Conservation (phyloP, 2,888 invertebrate genomes). For the Nezara viridula region DNA sequence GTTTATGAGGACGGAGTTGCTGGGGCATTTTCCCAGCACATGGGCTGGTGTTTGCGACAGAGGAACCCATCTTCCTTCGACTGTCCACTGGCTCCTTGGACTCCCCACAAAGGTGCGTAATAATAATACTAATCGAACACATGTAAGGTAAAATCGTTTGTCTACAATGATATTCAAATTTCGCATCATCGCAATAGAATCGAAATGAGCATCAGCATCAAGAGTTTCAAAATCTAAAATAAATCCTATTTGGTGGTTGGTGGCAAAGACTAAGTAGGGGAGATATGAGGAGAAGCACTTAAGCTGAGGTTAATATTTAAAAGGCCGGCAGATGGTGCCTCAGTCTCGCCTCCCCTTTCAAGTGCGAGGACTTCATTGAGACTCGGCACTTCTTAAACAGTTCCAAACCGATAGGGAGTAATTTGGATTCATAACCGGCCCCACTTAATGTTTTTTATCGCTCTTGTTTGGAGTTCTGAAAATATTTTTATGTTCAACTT, state of each 20-base stretch:
- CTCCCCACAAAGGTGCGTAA: too few species aligned
- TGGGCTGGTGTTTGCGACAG: too few species aligned
- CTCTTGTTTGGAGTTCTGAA: not conserved
- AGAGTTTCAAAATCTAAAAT: not conserved
- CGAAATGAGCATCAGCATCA: not conserved
- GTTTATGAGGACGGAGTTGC: too few species aligned
- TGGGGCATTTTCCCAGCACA: too few species aligned
- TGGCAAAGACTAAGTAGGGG: not conserved
- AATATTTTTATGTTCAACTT: not conserved
- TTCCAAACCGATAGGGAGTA: not conserved
- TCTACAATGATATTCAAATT: too few species aligned
- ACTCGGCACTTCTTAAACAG: not conserved
- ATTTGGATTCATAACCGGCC: not conserved
- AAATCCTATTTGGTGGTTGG: not conserved
- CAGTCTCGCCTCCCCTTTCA: not conserved
- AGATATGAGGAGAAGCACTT: constrained; percentile 17
- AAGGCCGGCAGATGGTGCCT: not conserved
- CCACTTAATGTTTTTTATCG: not conserved
- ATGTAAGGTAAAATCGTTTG: too few species aligned
- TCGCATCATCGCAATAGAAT: too few species aligned
- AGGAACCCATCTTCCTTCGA: too few species aligned
- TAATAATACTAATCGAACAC: too few species aligned
- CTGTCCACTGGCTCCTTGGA: too few species aligned
- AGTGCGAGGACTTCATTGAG: constrained; percentile 4
- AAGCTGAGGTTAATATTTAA: constrained; percentile 25